Base-by-base conservation (phyloP, 1,140 invertebrate species). In the Dendrolimus punctatus region DNA sequence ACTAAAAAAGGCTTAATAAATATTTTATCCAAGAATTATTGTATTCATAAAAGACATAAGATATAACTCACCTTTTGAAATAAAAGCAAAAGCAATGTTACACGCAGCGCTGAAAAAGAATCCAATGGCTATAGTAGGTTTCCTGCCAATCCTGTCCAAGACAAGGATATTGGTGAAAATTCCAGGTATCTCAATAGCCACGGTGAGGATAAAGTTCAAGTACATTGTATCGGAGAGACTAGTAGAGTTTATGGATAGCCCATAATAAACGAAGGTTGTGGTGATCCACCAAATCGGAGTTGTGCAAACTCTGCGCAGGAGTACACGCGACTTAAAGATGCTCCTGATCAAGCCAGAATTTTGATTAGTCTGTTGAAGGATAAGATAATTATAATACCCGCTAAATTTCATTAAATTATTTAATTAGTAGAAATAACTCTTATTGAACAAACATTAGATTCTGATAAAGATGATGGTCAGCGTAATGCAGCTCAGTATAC, bases 251-350 rank as follows among this genome's bases (percentile, higher is more conserved):
- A 96, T 89, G 5, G 94, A 94, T 3, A 96, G 75, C 0, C 94
- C 95, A 66, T 95, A 96, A 76, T 95, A 96, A 2, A 95, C 90
- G 60, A 95, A 91, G 0, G 91, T 91, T 60, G 91, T 91, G 0
- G 92, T 91, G 10, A 93, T 88, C 92, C 91, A 95, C 85, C 90
- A 94, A 66, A 93, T 89, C 10, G 90, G 92, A 40, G 92, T 91
- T 6, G 90, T 91, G 8, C 91, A 76, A 10, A 94, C 85, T 43
- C 92, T 88, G 62, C 90, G 87, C 53, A 93, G 64, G 53, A 92
- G 88, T 6, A 89, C 85, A 4, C 73, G 77, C 0, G 91, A 87
- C 43, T 87, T 89, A n/a, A 91, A 77, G 5, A 92, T 89, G 45
- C 89, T 76, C 6, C 61, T 64, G 6, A 91, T 62, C 1, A 89